Evolutionary conservation across 2,113 vertebrate genomes (phyloP), one percentile per base, ranked within the genome.

Genomic region (Pogonocichla stellata): DNA sequence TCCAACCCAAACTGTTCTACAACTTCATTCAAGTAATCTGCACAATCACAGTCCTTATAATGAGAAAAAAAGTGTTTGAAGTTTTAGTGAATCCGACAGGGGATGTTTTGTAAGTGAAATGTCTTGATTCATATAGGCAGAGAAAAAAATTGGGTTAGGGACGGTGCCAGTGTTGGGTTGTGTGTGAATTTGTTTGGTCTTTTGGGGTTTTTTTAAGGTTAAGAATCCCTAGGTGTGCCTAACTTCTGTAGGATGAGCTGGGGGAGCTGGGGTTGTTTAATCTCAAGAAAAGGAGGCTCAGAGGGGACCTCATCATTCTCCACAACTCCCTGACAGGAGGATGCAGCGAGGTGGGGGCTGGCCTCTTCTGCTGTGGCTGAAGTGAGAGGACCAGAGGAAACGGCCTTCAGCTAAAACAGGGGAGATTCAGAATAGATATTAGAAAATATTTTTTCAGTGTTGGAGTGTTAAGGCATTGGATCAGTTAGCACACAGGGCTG

Each of bases 341-440:
- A 17, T 60, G 26, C 18, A 86, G 62, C 0, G 0, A 43, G 26
- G 17, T 33, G 36, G 5, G 14, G 11, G 4, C 45, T 69, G 33
- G 3, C 36, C 54, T 28, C 26, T 20, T 51, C 53, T 36, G 1
- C 33, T 26, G 36, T 12, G 14, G 26, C 43, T 33, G 31, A 42
- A 67, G 14, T 6, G 53, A 36, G 33, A 77, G 26, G 17, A 43
- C 9, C 43, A 51, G 26, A 43, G 18, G 12, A 69, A 77, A 53
- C 5, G 8, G 47, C 54, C 26, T 53, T 51, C 8, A 58, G 2
- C 2, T 60, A 53, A 77, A 54, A 13, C 14, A 51, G 22, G 11
- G 33, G 45, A 53, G 18, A 33, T 78, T 45, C 64, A 23, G 18
- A 53, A 12, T 60, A 33, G 18, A 12, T n/a, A 24, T 53, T 15